Evolutionary conservation across 2,888 invertebrate species (phyloP), one percentile per base, ranked within the genome.

Genomic region (Syrista parreyssii): DNA sequence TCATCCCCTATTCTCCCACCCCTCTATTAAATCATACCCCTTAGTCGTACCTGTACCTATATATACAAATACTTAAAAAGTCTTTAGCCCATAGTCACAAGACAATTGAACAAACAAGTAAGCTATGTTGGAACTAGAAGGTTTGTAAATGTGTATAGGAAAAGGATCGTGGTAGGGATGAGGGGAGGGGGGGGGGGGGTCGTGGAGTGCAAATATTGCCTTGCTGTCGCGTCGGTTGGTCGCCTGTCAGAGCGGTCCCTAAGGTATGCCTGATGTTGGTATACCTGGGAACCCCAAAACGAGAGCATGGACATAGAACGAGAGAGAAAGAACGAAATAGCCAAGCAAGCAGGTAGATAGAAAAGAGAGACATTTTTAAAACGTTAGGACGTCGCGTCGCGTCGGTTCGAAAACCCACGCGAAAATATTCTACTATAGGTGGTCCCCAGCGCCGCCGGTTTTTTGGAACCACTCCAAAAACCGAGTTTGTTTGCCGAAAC

Each of bases 381-480:
- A 55, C 55, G 23, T 55, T 23, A 23, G 9, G 9, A 23, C 55
- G 55, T 55, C 55, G 55, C 12, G 36, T 36, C 36, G 36, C 55
- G 55, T 71, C 71, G 31, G 31, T 71, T 33, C 31, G 31, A 31
- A 71, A 71, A 23, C 31, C 71, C 31, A 33, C 71, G 71, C 71
- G 31, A 71, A 55, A 71, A 71, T 71, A 33, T 71, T 71, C 71
- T 33, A 71, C 71, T 15, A 71, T 31, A 71, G 71, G 71, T 71
- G 32, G 32, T 55, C 71, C 32, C 71, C 71, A 71, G 32, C 71
- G 71, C 71, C 31, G 71, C 31, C 55, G 23, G 71, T 33, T 86
- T 86, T 85, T 87, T 86, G 84, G 84, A 85, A 83, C 69, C 81
- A 80, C 84, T 88, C 86, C 83, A 85, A 84, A 55, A 55, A 55